phyloP scores from a whole-genome alignment of 2,113 vertebrate species.

The Gobio gobio region DNA sequence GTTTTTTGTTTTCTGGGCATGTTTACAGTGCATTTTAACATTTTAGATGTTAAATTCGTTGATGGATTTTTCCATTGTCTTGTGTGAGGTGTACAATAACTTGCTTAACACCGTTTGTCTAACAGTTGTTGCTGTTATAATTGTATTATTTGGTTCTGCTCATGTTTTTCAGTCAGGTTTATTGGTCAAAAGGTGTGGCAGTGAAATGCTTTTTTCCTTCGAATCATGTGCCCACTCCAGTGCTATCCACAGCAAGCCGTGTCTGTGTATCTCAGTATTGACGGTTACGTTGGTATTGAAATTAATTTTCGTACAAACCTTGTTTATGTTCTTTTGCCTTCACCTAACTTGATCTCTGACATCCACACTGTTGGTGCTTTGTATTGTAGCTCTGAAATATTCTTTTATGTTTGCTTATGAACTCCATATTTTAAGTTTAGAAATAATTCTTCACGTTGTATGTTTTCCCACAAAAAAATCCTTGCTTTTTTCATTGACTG shows the following conservation, averaged over 20 bases:
- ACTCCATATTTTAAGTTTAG: background rate
- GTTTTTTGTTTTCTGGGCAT: background rate
- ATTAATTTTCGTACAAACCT: background rate
- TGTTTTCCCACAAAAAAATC: background rate
- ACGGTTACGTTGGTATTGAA: background rate
- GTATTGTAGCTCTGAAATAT: conserved; percentile 1
- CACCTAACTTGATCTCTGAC: background rate
- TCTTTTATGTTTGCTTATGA: background rate
- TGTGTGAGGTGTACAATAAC: background rate
- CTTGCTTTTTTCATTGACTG: background rate
- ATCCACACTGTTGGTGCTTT: background rate
- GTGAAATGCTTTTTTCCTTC: background rate
- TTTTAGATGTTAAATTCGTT: background rate
- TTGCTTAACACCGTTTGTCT: background rate
- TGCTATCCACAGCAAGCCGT: background rate
- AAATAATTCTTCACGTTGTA: background rate
- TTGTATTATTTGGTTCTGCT: background rate
- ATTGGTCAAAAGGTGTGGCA: background rate
- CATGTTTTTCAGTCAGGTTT: background rate
- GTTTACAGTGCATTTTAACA: background rate
- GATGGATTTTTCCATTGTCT: background rate
- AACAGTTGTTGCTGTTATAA: background rate
- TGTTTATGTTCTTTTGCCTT: background rate
- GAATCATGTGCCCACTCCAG: background rate
- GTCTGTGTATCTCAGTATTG: background rate